Percentiles rank a stretch among this genome's conserved stretches.
Conservation (phyloP, 1,140 invertebrate genomes). For the Aphaenogaster rudis region DNA sequence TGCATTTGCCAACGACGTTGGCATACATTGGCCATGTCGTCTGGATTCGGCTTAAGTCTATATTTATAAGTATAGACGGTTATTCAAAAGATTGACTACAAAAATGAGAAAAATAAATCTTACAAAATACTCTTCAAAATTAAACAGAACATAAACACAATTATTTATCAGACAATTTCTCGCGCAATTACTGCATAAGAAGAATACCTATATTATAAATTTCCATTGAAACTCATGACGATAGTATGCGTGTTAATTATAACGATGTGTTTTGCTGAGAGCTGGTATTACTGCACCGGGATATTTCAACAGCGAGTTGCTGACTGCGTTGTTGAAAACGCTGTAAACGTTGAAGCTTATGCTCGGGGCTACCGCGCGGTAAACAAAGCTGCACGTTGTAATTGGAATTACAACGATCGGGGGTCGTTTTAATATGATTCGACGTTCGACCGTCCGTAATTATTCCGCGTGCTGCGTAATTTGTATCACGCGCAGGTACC, state of each 20-base stretch:
- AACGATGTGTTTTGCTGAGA: slow-evolving; percentile 41
- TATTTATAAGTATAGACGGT: background rate
- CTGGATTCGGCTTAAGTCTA: no score
- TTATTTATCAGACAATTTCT: slow-evolving; percentile 4
- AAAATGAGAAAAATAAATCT: background rate
- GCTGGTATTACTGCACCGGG: slow-evolving; percentile 30
- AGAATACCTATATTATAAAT: slow-evolving; percentile 53
- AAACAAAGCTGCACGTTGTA: slow-evolving; percentile 68
- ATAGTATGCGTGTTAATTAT: slow-evolving; percentile 42
- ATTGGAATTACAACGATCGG: slow-evolving; percentile 63
- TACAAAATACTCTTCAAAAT: background rate
- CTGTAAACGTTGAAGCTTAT: slow-evolving; percentile 52
- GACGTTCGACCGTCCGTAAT: slow-evolving; percentile 56
- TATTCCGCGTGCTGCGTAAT: slow-evolving; percentile 58
- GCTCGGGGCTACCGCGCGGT: slow-evolving; percentile 47
- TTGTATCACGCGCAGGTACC: slow-evolving; percentile 41
- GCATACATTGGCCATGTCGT: no score
- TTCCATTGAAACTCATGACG: slow-evolving; percentile 32
- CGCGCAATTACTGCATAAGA: slow-evolving; percentile 8
- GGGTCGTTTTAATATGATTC: slow-evolving; percentile 60
- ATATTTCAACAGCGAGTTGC: slow-evolving; percentile 65
- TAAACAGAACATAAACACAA: background rate
- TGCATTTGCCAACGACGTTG: no score
- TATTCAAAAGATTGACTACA: background rate
- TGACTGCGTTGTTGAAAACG: slow-evolving; percentile 57